Evolutionary conservation across 2,113 vertebrate genomes (phyloP), one percentile per base, ranked within the genome.

Genomic region (Mixornis gularis): DNA sequence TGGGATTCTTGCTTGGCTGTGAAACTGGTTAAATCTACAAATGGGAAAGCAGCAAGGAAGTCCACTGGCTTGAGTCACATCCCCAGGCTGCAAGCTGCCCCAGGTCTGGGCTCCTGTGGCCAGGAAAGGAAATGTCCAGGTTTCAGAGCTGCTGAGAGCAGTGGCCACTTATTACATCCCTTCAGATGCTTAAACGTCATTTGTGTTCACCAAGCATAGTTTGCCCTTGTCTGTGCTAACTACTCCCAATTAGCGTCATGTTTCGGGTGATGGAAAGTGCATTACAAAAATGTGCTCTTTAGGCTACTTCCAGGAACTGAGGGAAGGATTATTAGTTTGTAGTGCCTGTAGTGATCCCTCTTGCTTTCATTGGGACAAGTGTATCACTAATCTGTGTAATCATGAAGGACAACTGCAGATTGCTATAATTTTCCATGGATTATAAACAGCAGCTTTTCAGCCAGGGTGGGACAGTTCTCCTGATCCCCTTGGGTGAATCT

Each of bases 41-140:
- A 71, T 48, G 8, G 13, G 34, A 84, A 87, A 43, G 20, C 13
- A 76, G 8, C 17, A 79, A 36, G 3, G 1, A 79, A 56, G 12
- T 27, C 19, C 32, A 18, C 21, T 74, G 29, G 6, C 26, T 65
- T 43, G 27, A 56, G 7, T 55, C 36, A 26, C 10, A 44, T 12
- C 3, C 3, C 22, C 9, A 25, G 4, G 20, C 13, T 8, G 17
- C 1, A 3, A 30, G 6, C 12, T 64, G 6, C 2, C 7, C 14
- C 7, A 27, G 12, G 3, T n/a, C 63, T 70, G 62, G 49, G 11
- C 6, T 52, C 3, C 27, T 55, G 4, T 24, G n/a, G 17, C 9
- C 24, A 34, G 11, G 10, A 7, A 49, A 59, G 22, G 19, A 78
- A 90, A 60, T 7, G 3, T 43, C 15, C 44, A 46, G 6, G 4